Evolutionary conservation across 2,113 vertebrate species (phyloP).

Genomic region (Panthera uncia): DNA sequence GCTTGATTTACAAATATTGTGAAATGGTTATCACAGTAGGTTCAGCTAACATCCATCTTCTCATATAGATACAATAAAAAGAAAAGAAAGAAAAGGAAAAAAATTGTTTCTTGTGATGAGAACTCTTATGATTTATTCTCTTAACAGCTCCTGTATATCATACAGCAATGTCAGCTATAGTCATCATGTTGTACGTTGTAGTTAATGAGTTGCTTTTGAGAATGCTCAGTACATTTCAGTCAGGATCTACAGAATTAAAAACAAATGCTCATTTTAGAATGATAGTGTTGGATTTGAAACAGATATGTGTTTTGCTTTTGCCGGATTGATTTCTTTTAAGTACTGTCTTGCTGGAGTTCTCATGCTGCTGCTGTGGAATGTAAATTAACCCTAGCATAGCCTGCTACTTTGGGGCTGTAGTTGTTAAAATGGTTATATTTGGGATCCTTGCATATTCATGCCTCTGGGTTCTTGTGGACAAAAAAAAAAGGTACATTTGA

Average conservation of each 20-base stretch:
- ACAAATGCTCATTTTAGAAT: neutral
- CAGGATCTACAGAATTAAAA: neutral
- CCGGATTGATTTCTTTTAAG: neutral
- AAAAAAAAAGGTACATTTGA: neutral
- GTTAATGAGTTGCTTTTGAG: neutral
- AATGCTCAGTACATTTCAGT: neutral
- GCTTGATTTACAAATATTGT: neutral
- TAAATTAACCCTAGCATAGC: neutral
- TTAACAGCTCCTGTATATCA: neutral
- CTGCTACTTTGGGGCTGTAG: neutral
- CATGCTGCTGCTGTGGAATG: neutral
- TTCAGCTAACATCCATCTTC: neutral
- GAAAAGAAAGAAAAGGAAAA: neutral
- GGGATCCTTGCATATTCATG: neutral
- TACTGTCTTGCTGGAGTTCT: neutral
- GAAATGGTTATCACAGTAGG: neutral
- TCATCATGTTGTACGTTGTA: neutral
- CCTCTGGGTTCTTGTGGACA: slow-evolving; percentile 13
- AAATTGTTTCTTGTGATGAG: neutral
- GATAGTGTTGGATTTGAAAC: neutral
- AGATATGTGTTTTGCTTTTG: neutral
- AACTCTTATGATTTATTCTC: neutral
- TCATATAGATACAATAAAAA: neutral
- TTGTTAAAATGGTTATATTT: neutral
- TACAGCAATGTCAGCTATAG: neutral